Percentiles rank a stretch among this genome's conserved stretches.
phyloP scores from a whole-genome alignment of 2,113 vertebrate species.

The Pterocles orientalis region DNA sequence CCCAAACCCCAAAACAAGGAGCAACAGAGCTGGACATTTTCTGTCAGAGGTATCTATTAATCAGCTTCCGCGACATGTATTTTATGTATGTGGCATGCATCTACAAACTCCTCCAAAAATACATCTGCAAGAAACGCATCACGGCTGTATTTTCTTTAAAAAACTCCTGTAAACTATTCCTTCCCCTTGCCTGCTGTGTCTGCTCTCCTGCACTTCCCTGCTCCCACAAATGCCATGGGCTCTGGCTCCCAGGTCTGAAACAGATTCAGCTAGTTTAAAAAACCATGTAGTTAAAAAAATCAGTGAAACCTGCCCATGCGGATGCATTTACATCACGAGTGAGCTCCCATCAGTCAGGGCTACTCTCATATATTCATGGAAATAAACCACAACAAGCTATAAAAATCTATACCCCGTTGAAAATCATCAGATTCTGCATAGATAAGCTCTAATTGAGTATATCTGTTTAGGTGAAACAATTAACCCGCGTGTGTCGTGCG shows the following conservation, averaged over 20 bases:
- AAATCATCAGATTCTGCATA: neutral
- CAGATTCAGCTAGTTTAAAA: neutral
- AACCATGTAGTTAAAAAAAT: neutral
- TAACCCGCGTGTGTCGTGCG: fast-evolving
- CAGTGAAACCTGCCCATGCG: neutral
- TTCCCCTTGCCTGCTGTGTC: fast-evolving
- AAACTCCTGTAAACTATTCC: neutral
- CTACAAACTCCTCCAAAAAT: neutral
- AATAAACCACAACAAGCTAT: neutral
- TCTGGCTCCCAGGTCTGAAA: neutral
- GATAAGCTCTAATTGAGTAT: neutral
- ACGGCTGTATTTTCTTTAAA: neutral
- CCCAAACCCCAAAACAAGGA: neutral
- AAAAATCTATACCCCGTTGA: fast-evolving
- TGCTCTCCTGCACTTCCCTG: neutral
- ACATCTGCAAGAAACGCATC: neutral
- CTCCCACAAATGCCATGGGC: neutral
- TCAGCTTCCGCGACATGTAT: neutral
- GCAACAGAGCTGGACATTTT: neutral
- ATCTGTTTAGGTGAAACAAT: neutral
- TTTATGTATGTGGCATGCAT: neutral
- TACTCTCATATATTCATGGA: fast-evolving
- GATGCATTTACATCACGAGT: neutral
- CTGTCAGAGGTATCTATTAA: neutral
- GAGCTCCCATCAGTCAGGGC: neutral